These are phyloP conservation scores for Thamnophis elegans DNA, from an alignment of 2,797 vertebrate genomes.

Conservation along the genomic window DNA sequence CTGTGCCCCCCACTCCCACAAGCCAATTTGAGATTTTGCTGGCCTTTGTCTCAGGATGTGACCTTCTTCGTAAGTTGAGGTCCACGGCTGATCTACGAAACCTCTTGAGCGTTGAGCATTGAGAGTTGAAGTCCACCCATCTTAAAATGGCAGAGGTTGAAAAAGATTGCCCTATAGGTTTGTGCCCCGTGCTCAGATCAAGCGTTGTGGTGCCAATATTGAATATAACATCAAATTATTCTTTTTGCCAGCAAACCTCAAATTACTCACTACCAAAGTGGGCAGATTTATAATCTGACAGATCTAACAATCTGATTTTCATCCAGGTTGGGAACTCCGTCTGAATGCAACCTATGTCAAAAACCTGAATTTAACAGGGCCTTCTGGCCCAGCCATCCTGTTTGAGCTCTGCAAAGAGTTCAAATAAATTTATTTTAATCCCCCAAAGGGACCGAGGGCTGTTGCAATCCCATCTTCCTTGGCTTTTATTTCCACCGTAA, in stretches of 20 bases:
- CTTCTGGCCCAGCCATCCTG: not conserved
- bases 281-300: not conserved
- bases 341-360: not conserved
- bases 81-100: not conserved
- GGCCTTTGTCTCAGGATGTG: too few species aligned
- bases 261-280: not conserved
- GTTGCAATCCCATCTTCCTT: not conserved
- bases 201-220: not conserved
- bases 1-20: not conserved
- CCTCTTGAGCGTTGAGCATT: not conserved
- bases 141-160: too few species aligned
- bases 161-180: not conserved
- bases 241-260: not conserved
- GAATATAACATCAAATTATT: not conserved
- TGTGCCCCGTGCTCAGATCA: not conserved
- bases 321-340: not conserved
- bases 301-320: not conserved
- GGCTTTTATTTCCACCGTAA: not conserved
- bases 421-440: not conserved
- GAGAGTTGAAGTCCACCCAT: too few species aligned
- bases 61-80: not conserved
- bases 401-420: not conserved
- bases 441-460: not conserved
- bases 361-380: not conserved
- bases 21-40: not conserved